Base-by-base conservation (phyloP, 2,888 invertebrate genomes). In the Lottia gigantea region DNA sequence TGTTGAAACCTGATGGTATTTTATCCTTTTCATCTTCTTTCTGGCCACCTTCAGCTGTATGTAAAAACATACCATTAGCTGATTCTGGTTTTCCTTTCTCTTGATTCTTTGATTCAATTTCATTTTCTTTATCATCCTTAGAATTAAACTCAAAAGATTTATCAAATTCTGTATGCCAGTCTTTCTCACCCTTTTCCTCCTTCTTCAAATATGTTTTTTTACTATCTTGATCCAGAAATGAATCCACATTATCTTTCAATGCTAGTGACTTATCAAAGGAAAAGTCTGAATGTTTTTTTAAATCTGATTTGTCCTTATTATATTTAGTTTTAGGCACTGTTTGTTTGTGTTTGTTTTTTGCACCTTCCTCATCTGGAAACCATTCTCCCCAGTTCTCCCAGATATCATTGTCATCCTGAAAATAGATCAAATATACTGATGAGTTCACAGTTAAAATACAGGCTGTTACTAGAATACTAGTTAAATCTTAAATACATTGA, bases 81-180 rank as follows among this genome's bases (percentile, higher is more conserved):
- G 26, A 65, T 62, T 45, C 65, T 47, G 45, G 66, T 62, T 66
- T 19, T 2, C 26, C 62, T 11, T 70, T 62, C n/a, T 19, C n/a
- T n/a, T 25, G 61, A 47, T n/a, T 31, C 19, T 62, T 31, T n/a
- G 19, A 46, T n/a, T 61, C 47, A 26, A 46, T 26, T 16, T 70
- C 55, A 26, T 40, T 31, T 19, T 19, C 40, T 25, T 31, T 46
- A 15, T 55, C 49, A 6, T 31, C 65, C 61, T 65, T 70, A 23
- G 55, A 66, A n/a, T 71, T 70, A 46, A 73, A 71, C 26, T 73
- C 73, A 15, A 45, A 7, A n/a, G 23, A 25, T 11, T 47, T 40
- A 16, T 65, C 19, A 26, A 74, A 73, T 70, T 69, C 7, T 68
- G 75, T 46, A 71, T 72, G 26, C 69, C 67, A 15, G 14, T 62